These are phyloP conservation scores for Oeneis ivallda DNA, from an alignment of 2,888 invertebrate species.

Conservation along the genomic window DNA sequence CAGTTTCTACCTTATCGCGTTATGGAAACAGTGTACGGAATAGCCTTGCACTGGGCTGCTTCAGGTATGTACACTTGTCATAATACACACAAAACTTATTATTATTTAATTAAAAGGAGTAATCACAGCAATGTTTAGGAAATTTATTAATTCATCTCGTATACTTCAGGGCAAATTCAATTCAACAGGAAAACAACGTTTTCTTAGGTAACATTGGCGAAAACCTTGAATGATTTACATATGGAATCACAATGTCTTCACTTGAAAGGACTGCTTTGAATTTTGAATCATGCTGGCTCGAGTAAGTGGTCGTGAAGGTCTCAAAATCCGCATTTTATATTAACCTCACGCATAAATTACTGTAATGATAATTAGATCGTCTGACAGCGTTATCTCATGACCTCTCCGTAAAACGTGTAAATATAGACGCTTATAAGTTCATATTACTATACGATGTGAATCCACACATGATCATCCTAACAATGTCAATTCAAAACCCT, in stretches of 20 bases:
- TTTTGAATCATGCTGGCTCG: constrained; percentile 15
- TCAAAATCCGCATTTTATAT: background rate
- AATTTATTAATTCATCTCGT: background rate
- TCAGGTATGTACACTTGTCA: constrained; percentile 44
- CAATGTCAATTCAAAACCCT: no score
- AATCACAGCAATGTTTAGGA: background rate
- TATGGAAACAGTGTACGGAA: constrained; percentile 43
- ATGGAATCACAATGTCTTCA: constrained; percentile 25
- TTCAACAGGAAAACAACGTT: constrained; percentile 17
- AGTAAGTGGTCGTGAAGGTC: constrained; percentile 4
- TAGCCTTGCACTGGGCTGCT: constrained; percentile 42
- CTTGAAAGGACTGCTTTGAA: constrained; percentile 22
- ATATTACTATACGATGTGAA: no score
- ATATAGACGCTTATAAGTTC: constrained; percentile 17
- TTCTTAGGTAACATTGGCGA: constrained; percentile 19
- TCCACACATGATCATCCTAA: no score
- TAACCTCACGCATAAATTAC: background rate
- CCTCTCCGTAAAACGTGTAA: constrained; percentile 54
- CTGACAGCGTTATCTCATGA: constrained; percentile 56
- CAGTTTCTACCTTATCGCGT: constrained; percentile 34
- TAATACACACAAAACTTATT: background rate
- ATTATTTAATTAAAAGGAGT: background rate
- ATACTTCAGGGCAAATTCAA: background rate
- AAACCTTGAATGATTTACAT: constrained; percentile 29
- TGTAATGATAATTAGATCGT: constrained; percentile 48